Conservation (phyloP, 2,888 invertebrate genomes). For the Chironomus tentans region DNA sequence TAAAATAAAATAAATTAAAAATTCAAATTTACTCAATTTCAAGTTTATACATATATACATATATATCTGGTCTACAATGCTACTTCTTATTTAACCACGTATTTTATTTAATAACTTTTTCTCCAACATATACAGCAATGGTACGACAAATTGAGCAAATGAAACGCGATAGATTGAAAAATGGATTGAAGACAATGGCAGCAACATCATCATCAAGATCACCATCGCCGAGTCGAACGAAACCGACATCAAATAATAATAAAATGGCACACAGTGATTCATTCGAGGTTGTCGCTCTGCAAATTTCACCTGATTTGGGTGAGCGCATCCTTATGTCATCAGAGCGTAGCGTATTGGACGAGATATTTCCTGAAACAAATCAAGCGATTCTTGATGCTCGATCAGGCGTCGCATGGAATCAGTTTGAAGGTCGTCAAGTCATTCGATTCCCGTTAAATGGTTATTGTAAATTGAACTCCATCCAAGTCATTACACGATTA, state of each 20-base stretch:
- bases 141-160: slow-evolving; percentile 61
- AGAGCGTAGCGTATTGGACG: slow-evolving; percentile 64
- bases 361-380: slow-evolving; percentile 66
- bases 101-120: neutral
- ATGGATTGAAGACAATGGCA: slow-evolving; percentile 38
- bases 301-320: slow-evolving; percentile 71
- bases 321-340: slow-evolving; percentile 76
- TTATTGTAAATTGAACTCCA: slow-evolving; percentile 82
- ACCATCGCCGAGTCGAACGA: slow-evolving; percentile 38
- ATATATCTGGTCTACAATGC: too few species aligned
- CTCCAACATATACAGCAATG: slow-evolving; percentile 54
- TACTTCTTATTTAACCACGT: too few species aligned
- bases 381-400: slow-evolving; percentile 72
- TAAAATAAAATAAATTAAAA: too few species aligned
- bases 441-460: slow-evolving; percentile 80
- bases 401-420: slow-evolving; percentile 71
- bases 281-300: slow-evolving; percentile 71
- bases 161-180: slow-evolving; percentile 59
- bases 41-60: too few species aligned
- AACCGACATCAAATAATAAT: slow-evolving; percentile 34
- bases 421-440: slow-evolving; percentile 70
- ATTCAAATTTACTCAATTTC: too few species aligned
- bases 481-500: slow-evolving; percentile 74
- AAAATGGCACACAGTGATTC: slow-evolving; percentile 39
- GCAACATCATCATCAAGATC: slow-evolving; percentile 36